Evolutionary conservation across 2,888 invertebrate species (phyloP).

Genomic region (Ischnus inquisitorius): DNA sequence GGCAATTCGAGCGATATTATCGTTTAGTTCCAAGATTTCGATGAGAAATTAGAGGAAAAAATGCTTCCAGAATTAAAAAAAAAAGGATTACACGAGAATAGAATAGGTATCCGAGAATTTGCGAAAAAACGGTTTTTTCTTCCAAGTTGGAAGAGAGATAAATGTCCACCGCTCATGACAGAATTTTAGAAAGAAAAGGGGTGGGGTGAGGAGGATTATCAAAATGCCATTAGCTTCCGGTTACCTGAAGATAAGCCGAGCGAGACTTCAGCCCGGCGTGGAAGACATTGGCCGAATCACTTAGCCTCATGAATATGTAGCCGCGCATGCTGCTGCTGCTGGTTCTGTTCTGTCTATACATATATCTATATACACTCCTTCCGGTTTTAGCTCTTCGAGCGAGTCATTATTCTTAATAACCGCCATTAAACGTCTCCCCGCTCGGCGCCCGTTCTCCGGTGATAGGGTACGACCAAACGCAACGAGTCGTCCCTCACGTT

Average conservation of each 20-base stretch:
- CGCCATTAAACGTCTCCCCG: slow-evolving; percentile 70
- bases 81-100: too few species aligned
- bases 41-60: not conserved
- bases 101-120: not conserved
- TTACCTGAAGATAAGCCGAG: slow-evolving; percentile 32
- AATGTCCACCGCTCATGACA: not conserved
- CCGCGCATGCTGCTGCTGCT: slow-evolving; percentile 64
- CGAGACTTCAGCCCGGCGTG: slow-evolving; percentile 55
- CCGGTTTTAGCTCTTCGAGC: slow-evolving; percentile 67
- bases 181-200: not conserved
- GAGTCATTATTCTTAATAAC: slow-evolving; percentile 81
- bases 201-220: slow-evolving; percentile 55
- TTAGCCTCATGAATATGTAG: slow-evolving; percentile 81
- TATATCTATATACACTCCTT: slow-evolving; percentile 69
- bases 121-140: not conserved
- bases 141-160: slow-evolving; percentile 14
- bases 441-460: slow-evolving; percentile 2
- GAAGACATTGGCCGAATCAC: slow-evolving; percentile 80
- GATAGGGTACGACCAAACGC: slow-evolving; percentile 48
- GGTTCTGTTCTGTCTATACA: slow-evolving; percentile 18
- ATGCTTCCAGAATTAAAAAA: too few species aligned
- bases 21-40: not conserved
- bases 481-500: slow-evolving; percentile 54
- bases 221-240: slow-evolving; percentile 68
- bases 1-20: not conserved